phyloP scores from a whole-genome alignment of 2,113 vertebrate genomes.

The Gallinago undulata region DNA sequence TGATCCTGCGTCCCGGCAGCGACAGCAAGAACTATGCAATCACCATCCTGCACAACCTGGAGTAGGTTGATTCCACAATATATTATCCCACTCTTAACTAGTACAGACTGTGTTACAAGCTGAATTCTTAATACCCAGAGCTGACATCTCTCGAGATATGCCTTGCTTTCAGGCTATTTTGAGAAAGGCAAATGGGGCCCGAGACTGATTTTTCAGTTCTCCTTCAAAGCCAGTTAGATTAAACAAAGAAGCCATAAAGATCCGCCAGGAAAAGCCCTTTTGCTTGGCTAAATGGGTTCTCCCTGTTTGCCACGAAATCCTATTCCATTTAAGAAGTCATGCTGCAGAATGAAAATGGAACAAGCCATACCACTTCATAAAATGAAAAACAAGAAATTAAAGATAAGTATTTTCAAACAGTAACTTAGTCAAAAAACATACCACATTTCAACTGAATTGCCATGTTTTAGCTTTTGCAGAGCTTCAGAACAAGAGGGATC shows the following conservation, averaged over 20 bases:
- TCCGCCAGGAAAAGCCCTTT: background rate
- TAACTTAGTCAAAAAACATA: background rate
- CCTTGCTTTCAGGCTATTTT: background rate
- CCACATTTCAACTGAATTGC: background rate
- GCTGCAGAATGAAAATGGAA: background rate
- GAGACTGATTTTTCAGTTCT: background rate
- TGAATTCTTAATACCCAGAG: background rate
- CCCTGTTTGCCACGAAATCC: background rate
- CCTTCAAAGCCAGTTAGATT: background rate
- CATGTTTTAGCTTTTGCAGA: background rate
- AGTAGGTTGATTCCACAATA: constrained; percentile 42
- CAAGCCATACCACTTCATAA: background rate
- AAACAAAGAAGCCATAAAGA: background rate
- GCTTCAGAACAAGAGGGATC: background rate
- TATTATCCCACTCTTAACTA: background rate
- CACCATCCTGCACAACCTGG: constrained; percentile 31
- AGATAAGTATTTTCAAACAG: background rate
- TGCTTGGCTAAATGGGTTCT: background rate
- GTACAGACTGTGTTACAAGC: background rate
- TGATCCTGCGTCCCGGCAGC: constrained; percentile 72
- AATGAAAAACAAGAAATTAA: background rate
- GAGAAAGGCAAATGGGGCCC: background rate
- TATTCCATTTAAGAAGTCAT: background rate
- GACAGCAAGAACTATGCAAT: constrained; percentile 67
- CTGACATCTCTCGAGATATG: background rate